Base-by-base conservation (phyloP, 1,140 invertebrate species). In the Neodiprion virginianus region DNA sequence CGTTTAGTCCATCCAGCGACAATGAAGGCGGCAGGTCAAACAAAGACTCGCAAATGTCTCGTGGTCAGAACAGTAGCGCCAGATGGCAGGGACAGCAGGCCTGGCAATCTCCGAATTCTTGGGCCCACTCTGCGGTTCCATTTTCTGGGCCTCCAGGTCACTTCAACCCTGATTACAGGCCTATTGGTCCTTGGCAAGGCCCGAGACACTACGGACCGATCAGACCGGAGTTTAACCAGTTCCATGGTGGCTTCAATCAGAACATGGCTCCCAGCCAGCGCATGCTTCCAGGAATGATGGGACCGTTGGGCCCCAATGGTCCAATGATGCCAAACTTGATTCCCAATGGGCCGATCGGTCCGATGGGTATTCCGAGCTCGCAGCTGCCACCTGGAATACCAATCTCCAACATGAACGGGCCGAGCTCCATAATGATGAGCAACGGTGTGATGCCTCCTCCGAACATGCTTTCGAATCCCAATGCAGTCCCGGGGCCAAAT, bases 141-240 rank as follows among this genome's bases (percentile, higher is more conserved):
- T 85, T 82, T 17, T 76, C 79, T 53, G 75, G 74, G 0, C 82
- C 82, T 0, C 84, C 80, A 14, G 78, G 77, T 48, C 87, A 84
- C 17, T 88, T 86, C 48, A 85, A 84, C 72, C 73, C 82, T 0
- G 87, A 88, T 8, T 86, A 81, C 48, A 73, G 87, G 50, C 80
- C 80, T 1, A 81, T 87, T 9, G 86, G 85, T 0, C 86, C 86
- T 0, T 89, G 88, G 88, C 87, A 88, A 69, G 87, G 85, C 76
- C 83, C 86, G 23, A 80, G 87, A 53, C 82, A 86, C 40, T 89
- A 87, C 23, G 82, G 77, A 0, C 85, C 86, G 4, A 83, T 87
- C 48, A 76, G 87, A 14, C 82, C 85, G 1, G 88, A 89, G 23
- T 88, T 82, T 47, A 76, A 81, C 66, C 86, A 86, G 10, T 88